Evolutionary conservation across 2,113 vertebrate genomes (phyloP).

Genomic region (Ellobius talpinus): DNA sequence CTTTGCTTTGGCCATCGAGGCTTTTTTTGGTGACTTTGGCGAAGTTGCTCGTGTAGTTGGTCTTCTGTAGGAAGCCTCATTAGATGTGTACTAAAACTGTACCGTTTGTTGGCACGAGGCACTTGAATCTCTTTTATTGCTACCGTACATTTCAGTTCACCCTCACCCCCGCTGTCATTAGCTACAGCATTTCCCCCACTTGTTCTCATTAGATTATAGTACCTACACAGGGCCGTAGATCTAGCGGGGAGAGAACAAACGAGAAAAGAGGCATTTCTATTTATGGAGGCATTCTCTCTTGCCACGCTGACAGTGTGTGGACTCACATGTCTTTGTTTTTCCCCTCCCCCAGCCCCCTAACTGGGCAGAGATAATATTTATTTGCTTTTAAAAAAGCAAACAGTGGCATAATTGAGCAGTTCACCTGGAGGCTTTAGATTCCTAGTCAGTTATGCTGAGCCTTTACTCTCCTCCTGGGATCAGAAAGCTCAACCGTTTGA

Average conservation of each 20-base stretch:
- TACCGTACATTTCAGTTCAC: constrained; percentile 29
- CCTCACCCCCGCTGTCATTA: constrained; percentile 40
- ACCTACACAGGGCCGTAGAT: constrained; percentile 21
- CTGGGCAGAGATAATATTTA: background rate
- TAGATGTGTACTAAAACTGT: constrained; percentile 58
- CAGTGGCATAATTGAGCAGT: constrained; percentile 33
- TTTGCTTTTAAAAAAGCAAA: constrained; percentile 56
- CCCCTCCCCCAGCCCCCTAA: background rate
- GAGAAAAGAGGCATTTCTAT: constrained; percentile 53
- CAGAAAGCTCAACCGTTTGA: constrained; percentile 33
- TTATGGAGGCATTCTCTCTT: constrained; percentile 59
- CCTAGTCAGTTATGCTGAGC: background rate
- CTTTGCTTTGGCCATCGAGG: background rate
- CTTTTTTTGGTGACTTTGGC: constrained; percentile 49
- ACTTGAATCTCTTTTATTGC: constrained; percentile 70
- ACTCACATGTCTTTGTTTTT: background rate
- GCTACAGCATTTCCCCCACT: constrained; percentile 31
- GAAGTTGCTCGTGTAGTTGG: background rate
- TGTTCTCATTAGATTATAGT: constrained; percentile 64
- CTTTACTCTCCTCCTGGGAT: constrained; percentile 45
- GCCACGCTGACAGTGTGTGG: constrained; percentile 1
- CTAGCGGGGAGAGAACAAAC: constrained; percentile 45
- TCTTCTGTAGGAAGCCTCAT: constrained; percentile 55
- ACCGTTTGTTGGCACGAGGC: constrained; percentile 7
- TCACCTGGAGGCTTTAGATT: constrained; percentile 36